Base-by-base conservation (phyloP, 1,140 invertebrate genomes). In the Anastrepha obliqua region DNA sequence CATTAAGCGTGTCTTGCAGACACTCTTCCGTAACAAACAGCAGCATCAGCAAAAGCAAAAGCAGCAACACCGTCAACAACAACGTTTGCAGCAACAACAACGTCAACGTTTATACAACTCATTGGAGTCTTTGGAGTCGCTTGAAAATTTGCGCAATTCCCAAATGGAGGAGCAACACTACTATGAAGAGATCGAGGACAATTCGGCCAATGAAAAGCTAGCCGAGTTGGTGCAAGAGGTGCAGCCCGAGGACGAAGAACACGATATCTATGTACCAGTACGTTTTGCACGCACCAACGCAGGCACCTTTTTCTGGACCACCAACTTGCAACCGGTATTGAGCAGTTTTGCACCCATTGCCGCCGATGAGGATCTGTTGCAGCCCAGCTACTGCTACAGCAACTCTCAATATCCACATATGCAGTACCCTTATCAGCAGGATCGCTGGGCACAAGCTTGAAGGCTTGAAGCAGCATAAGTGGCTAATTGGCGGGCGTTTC, bases 171-270 rank as follows among this genome's bases (percentile, higher is more conserved):
- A 93, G 88, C 90, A 90, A 58, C 89, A 89, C 47, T 92, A 89
- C 89, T 93, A 92, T 87, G 90, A 89, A 90, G 95, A 96, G 90
- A 95, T 95, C 88, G 94, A 95, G 64, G 95, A 96, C 90, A 96
- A 96, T 90, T 91, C 94, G 62, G 94, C 94, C 91, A 96, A 96
- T 91, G 95, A 96, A 91, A 94, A 95, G 87, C 94, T 96, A 88
- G 94, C 94, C 74, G 94, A 95, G 88, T 93, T 95, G 89, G 94
- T 94, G 89, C 93, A 94, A 67, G 86, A 94, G 8, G 87, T 87
- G 2, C 87, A 67, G 58, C 81, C 94, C 8, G 86, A 87, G 3
- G 87, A 78, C 60, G 87, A 88, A 15, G 90, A 93, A 67, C 90
- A 92, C 58, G 92, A 93, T 86, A 89, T 92, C 88, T 93, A 91